A percentile compares a stretch with the other conserved stretches of the same genome.
Evolutionary conservation across 2,888 invertebrate species (phyloP).

Genomic region (Heteropelma amictum): DNA sequence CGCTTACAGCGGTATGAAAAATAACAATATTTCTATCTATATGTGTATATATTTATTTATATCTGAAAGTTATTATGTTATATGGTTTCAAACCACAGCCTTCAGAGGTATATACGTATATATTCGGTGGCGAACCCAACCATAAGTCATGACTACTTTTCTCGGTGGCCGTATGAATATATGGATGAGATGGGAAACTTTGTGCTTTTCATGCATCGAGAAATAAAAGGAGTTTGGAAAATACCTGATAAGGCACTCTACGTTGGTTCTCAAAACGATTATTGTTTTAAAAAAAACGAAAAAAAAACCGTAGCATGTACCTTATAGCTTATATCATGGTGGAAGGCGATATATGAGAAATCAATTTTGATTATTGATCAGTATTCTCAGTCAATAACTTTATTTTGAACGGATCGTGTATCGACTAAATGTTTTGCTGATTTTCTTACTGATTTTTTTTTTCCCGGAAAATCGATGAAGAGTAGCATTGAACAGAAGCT

Average conservation of each 20-base stretch:
- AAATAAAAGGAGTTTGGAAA: slow-evolving; percentile 57
- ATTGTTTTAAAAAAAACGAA: slow-evolving; percentile 52
- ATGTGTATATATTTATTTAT: neutral
- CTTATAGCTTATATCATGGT: too few species aligned
- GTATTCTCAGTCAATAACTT: too few species aligned
- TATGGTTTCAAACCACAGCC: too few species aligned
- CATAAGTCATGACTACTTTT: slow-evolving; percentile 75
- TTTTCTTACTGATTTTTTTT: too few species aligned
- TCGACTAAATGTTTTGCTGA: too few species aligned
- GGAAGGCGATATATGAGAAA: too few species aligned
- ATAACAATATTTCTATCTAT: slow-evolving; percentile 25
- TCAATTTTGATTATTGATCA: too few species aligned
- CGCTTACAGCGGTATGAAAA: slow-evolving; percentile 62
- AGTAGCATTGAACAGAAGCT: too few species aligned
- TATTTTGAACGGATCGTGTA: too few species aligned
- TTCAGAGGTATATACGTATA: too few species aligned
- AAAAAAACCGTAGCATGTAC: too few species aligned
- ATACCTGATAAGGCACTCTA: slow-evolving; percentile 70
- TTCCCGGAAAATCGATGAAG: too few species aligned
- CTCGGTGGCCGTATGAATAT: slow-evolving; percentile 72
- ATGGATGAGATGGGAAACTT: slow-evolving; percentile 77
- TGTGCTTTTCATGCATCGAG: slow-evolving; percentile 77
- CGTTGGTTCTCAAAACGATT: slow-evolving; percentile 37
- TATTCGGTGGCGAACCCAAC: slow-evolving; percentile 51
- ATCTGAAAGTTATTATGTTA: slow-evolving; percentile 34